These are phyloP conservation scores for Papilio elwesi DNA, from an alignment of 2,888 invertebrate species.

Conservation along the genomic window DNA sequence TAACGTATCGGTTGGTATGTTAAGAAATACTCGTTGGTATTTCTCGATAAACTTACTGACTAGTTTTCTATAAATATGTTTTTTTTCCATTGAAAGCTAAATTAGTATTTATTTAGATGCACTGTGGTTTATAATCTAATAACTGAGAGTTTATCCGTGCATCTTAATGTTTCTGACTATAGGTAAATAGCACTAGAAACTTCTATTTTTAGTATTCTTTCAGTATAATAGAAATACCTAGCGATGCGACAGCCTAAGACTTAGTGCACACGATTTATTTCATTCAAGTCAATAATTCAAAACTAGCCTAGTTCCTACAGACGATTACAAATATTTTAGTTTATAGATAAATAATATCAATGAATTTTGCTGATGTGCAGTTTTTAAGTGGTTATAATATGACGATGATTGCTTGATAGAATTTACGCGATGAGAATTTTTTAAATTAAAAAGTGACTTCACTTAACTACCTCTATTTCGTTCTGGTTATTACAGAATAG, in stretches of 20 bases:
- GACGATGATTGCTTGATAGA: not conserved
- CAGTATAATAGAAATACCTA: conserved; percentile 3
- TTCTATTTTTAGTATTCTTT: not conserved
- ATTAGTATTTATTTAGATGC: conserved; percentile 31
- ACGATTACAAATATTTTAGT: conserved; percentile 14
- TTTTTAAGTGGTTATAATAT: conserved; percentile 6
- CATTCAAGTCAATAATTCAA: conserved; percentile 12
- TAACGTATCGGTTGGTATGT: conserved; percentile 36
- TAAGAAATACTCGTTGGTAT: conserved; percentile 41
- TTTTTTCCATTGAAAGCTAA: conserved; percentile 39
- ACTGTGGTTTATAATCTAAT: not conserved
- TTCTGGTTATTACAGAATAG: conserved; percentile 64
- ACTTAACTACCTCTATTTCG: conserved; percentile 42
- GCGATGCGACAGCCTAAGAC: conserved; percentile 40
- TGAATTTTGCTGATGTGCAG: not conserved
- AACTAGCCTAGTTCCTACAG: conserved; percentile 8
- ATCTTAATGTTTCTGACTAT: not conserved
- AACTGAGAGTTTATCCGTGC: not conserved
- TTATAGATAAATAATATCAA: conserved; percentile 18
- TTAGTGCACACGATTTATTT: conserved; percentile 42
- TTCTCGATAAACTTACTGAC: conserved; percentile 73
- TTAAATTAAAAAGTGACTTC: not conserved
- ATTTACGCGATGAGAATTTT: not conserved
- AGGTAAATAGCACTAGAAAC: conserved; percentile 39
- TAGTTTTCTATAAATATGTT: conserved; percentile 68